phyloP scores from a whole-genome alignment of 1,140 invertebrate species.

The Armadillidium nasatum region DNA sequence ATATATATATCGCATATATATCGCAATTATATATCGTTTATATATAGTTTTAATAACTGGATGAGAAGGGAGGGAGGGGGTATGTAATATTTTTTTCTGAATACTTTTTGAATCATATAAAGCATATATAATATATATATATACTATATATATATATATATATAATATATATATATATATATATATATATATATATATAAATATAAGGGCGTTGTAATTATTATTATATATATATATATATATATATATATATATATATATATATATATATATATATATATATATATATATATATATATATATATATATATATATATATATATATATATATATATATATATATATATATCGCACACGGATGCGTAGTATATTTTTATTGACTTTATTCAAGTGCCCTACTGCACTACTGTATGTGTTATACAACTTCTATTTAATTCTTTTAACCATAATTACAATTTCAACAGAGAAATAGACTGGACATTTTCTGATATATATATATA shows the following conservation, averaged over 20 bases:
- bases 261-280: background rate
- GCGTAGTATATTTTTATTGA: too few species aligned
- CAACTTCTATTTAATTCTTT: too few species aligned
- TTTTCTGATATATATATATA: too few species aligned
- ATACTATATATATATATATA: constrained; percentile 10
- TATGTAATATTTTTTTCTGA: too few species aligned
- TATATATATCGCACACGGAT: too few species aligned
- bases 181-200: background rate
- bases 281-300: constrained; percentile 11
- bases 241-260: too few species aligned
- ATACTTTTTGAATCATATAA: background rate
- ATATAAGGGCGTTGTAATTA: background rate
- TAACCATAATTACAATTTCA: too few species aligned
- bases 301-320: background rate
- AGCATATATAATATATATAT: constrained; percentile 3
- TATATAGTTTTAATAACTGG: background rate
- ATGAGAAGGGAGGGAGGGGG: too few species aligned
- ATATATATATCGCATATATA: background rate
- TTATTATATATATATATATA: background rate
- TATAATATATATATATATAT: constrained; percentile 11
- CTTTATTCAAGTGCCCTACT: too few species aligned
- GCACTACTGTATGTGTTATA: too few species aligned
- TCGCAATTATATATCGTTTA: background rate
- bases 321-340: too few species aligned
- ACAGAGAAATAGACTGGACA: too few species aligned